Percentiles rank a stretch among this genome's conserved stretches.
Conservation (phyloP, 2,797 vertebrate species). For the Cygnus olor region DNA sequence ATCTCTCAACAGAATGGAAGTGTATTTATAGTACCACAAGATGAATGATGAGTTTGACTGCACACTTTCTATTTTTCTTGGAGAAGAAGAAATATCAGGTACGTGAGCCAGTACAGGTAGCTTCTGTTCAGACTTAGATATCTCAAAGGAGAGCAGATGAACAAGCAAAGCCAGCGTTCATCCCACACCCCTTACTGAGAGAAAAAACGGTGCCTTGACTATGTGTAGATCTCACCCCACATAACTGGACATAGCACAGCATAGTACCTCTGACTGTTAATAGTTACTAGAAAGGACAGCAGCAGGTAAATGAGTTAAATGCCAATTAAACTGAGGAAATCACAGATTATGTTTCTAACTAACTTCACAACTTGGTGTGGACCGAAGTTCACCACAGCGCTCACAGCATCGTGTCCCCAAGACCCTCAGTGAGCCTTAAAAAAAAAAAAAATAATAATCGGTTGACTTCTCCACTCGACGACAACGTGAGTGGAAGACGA, state of each 20-base stretch:
- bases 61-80: background rate
- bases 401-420: background rate
- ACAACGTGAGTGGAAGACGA: background rate
- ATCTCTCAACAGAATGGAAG: background rate
- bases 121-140: background rate
- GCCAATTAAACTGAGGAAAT: background rate
- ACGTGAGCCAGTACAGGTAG: background rate
- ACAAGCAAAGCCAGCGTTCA: background rate
- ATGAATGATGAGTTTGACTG: background rate
- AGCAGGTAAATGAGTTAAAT: fast-evolving
- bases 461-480: fast-evolving
- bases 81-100: background rate
- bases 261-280: background rate
- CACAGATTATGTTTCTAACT: fast-evolving
- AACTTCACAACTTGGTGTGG: background rate
- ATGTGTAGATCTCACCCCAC: fast-evolving
- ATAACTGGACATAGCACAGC: no score
- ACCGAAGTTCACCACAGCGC: background rate
- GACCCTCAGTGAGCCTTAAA: background rate
- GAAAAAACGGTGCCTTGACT: background rate
- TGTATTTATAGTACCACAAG: background rate
- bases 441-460: no score
- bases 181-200: background rate
- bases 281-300: fast-evolving
- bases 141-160: background rate